Conservation (phyloP, 2,888 invertebrate species). For the Eurytoma adleriae region DNA sequence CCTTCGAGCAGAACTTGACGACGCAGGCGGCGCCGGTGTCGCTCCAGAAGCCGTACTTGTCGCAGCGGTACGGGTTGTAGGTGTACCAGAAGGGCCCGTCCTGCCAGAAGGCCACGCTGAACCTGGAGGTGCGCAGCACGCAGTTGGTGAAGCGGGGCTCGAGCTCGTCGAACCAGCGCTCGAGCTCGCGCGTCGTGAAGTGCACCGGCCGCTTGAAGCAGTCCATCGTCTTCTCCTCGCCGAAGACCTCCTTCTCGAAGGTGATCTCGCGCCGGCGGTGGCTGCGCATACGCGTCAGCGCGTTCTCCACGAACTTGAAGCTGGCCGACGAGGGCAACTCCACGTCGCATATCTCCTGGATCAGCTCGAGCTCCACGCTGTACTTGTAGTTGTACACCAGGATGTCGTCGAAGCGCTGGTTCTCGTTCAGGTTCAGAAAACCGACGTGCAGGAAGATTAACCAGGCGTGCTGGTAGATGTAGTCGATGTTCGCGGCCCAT, state of each 20-base stretch:
- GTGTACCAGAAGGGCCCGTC: conserved; percentile 71
- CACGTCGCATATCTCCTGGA: conserved; percentile 63
- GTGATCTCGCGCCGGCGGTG: conserved; percentile 64
- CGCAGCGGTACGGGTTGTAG: conserved; percentile 71
- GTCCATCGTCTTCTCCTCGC: conserved; percentile 61
- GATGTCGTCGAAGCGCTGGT: conserved; percentile 68
- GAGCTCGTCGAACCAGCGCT: conserved; percentile 66
- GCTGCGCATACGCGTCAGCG: conserved; percentile 50
- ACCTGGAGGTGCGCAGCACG: conserved; percentile 64
- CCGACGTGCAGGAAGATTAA: conserved; percentile 69
- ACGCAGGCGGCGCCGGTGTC: conserved; percentile 67
- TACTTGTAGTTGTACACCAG: conserved; percentile 72
- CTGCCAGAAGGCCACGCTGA: conserved; percentile 69
- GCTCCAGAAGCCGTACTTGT: conserved; percentile 68
- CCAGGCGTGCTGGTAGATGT: conserved; percentile 72
- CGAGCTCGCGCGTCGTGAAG: conserved; percentile 58
- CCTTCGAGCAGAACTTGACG: conserved; percentile 66
- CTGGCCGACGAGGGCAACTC: conserved; percentile 48
- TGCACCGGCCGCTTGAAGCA: conserved; percentile 59
- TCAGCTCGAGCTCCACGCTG: conserved; percentile 67
- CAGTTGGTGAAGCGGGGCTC: conserved; percentile 64
- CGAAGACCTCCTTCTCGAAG: conserved; percentile 61
- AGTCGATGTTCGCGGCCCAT: conserved; percentile 69
- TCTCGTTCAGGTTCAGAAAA: conserved; percentile 63
- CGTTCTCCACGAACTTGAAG: conserved; percentile 62